These are phyloP conservation scores for Elachura formosa DNA, from an alignment of 2,113 vertebrate genomes.

Conservation along the genomic window DNA sequence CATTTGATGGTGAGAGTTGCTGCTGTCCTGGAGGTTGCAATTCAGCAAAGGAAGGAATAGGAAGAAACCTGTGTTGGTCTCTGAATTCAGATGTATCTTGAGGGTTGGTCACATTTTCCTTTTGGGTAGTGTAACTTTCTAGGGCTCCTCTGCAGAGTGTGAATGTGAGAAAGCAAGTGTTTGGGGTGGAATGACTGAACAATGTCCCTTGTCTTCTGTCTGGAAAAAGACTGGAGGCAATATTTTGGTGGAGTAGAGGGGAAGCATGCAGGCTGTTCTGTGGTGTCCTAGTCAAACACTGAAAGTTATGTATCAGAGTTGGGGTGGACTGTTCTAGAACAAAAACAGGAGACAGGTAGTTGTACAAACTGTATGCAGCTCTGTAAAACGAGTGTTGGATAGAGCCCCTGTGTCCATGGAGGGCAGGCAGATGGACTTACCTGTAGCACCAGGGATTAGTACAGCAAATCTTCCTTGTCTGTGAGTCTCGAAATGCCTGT, in stretches of 20 bases:
- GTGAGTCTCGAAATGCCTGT: neutral
- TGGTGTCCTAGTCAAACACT: neutral
- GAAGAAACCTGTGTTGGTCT: neutral
- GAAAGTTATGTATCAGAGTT: rapidly evolving
- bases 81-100: neutral
- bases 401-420: neutral
- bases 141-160: neutral
- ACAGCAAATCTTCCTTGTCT: neutral
- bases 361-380: neutral
- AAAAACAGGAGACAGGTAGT: neutral
- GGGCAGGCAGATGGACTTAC: neutral
- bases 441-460: neutral
- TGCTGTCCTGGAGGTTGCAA: neutral
- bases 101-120: neutral
- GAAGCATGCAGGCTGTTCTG: rapidly evolving
- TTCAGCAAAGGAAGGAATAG: neutral
- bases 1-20: rapidly evolving
- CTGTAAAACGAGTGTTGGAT: neutral
- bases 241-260: neutral
- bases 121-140: neutral
- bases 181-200: neutral
- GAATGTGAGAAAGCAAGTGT: neutral
- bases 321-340: neutral
- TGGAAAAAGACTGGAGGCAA: neutral
- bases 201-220: neutral